Evolutionary conservation across 2,888 invertebrate genomes (phyloP).

Genomic region (Latrodectus hesperus): DNA sequence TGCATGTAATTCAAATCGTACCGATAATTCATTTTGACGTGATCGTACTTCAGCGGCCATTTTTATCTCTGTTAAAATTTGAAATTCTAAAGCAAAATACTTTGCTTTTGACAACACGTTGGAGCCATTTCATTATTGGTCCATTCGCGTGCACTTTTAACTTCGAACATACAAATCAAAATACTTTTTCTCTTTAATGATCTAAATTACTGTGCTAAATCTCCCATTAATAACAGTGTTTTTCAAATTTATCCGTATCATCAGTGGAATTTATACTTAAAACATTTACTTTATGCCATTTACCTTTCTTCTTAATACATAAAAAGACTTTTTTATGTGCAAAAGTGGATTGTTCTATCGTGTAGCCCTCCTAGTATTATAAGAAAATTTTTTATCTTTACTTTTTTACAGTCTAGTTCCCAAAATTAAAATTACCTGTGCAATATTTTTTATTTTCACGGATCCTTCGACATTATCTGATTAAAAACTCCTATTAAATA

Average conservation of each 20-base stretch:
- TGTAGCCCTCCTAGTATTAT: no score
- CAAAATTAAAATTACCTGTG: no score
- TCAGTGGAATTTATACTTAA: not conserved
- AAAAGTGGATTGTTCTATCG: no score
- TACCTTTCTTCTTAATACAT: not conserved
- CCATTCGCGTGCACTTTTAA: constrained; percentile 34
- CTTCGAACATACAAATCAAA: constrained; percentile 24
- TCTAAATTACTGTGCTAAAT: not conserved
- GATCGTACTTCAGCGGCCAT: not conserved
- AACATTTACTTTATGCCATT: not conserved
- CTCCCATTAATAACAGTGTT: not conserved
- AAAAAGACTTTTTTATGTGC: no score
- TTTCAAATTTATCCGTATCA: not conserved
- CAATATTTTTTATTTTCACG: no score
- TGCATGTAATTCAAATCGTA: not conserved
- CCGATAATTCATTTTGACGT: not conserved
- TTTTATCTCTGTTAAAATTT: constrained; percentile 27
- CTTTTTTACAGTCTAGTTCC: no score
- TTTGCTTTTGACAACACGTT: constrained; percentile 33
- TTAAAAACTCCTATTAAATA: constrained; percentile 47
- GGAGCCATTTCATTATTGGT: constrained; percentile 14
- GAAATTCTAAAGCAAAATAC: constrained; percentile 36
- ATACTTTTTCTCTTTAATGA: not conserved
- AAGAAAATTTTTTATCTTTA: no score
- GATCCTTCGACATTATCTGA: not conserved